A percentile compares a stretch with the other conserved stretches of the same genome.
Evolutionary conservation across 2,888 invertebrate species (phyloP).

Genomic region (Mamestra brassicae): DNA sequence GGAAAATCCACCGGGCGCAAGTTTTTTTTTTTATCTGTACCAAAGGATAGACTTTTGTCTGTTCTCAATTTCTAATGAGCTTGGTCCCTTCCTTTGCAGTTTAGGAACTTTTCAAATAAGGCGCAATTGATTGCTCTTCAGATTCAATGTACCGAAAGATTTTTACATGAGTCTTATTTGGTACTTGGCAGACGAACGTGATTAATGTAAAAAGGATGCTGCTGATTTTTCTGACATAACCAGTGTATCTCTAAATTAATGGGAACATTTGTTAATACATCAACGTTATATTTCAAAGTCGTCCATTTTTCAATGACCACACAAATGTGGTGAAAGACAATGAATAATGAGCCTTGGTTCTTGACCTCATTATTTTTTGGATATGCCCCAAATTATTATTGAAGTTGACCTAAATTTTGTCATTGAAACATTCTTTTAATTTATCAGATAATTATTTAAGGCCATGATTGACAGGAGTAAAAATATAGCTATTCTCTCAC

Average conservation of each 20-base stretch:
- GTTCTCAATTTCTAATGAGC: too few relatives aligned
- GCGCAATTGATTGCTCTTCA: background rate
- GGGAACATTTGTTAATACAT: constrained; percentile 21
- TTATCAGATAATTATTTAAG: constrained; percentile 20
- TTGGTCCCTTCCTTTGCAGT: too few relatives aligned
- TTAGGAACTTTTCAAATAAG: background rate
- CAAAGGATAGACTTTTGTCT: too few relatives aligned
- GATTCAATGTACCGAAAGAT: background rate
- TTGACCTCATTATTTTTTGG: constrained; percentile 50
- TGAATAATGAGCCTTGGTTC: constrained; percentile 38
- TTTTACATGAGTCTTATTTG: background rate
- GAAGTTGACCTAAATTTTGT: constrained; percentile 39
- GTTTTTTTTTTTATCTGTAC: too few relatives aligned
- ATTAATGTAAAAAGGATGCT: constrained; percentile 10
- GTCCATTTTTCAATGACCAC: constrained; percentile 21
- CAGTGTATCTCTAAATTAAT: constrained; percentile 2
- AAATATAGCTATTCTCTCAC: background rate
- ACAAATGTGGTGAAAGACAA: constrained; percentile 43
- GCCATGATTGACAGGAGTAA: background rate
- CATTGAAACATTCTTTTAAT: constrained; percentile 15
- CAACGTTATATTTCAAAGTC: constrained; percentile 18
- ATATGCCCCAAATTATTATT: constrained; percentile 44
- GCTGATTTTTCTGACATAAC: constrained; percentile 2
- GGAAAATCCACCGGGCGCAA: too few relatives aligned
- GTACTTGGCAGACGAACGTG: background rate